Evolutionary conservation across 2,113 vertebrate species (phyloP).

Genomic region (Atlantisia rogersi): DNA sequence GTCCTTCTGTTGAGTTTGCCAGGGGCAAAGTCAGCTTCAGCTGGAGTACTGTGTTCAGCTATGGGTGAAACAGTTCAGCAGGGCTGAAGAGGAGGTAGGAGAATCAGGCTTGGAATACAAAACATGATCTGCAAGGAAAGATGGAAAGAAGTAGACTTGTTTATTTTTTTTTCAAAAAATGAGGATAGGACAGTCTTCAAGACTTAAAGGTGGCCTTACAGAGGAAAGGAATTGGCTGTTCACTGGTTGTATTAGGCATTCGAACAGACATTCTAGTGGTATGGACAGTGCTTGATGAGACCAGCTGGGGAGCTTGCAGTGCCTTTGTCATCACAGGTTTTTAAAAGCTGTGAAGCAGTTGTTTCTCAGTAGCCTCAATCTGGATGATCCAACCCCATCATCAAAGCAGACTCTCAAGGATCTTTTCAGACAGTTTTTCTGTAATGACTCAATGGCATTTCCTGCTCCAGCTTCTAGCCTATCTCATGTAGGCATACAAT

Average conservation of each 20-base stretch:
- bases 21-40: background rate
- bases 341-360: background rate
- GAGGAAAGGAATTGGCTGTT: background rate
- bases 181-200: background rate
- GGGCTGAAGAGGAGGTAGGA: background rate
- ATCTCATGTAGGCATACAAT: background rate
- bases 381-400: background rate
- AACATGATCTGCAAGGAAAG: background rate
- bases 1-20: background rate
- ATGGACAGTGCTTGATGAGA: background rate
- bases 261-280: background rate
- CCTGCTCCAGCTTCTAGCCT: background rate
- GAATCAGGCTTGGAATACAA: background rate
- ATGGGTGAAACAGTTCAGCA: background rate
- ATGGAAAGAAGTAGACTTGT: background rate
- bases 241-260: background rate
- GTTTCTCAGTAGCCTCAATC: background rate
- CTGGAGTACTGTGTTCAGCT: background rate
- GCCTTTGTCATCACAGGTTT: background rate
- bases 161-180: background rate
- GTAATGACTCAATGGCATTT: background rate
- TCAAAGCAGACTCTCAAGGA: background rate
- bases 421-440: background rate
- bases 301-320: background rate
- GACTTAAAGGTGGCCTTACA: background rate